Conservation (phyloP, 2,888 invertebrate genomes). For the Drosophila prostipennis region DNA sequence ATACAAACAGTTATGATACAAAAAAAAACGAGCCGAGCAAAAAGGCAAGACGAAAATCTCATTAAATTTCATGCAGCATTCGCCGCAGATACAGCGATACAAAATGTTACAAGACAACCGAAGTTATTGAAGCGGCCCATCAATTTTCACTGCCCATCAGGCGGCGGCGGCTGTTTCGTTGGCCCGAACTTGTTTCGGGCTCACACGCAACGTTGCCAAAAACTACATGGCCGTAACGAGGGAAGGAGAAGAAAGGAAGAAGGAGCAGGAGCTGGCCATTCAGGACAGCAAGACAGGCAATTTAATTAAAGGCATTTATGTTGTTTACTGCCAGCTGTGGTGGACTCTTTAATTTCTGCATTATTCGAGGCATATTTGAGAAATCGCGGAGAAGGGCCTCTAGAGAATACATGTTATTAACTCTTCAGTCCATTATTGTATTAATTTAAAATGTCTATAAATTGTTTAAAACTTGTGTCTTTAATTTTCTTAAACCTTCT, state of each 20-base stretch:
- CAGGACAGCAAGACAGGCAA: conserved; percentile 41
- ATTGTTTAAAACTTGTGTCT: too few relatives aligned
- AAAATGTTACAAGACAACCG: conserved; percentile 47
- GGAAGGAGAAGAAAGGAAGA: background rate
- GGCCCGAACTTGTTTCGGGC: conserved; percentile 44
- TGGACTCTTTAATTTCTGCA: conserved; percentile 27
- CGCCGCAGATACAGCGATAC: conserved; percentile 38
- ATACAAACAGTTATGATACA: conserved; percentile 67
- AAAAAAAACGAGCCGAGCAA: conserved; percentile 36
- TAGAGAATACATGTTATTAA: background rate
- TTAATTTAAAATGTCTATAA: background rate
- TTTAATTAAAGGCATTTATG: conserved; percentile 72
- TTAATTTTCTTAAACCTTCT: too few relatives aligned
- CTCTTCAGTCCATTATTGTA: background rate
- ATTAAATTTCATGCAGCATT: conserved; percentile 67
- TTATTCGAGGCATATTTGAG: background rate
- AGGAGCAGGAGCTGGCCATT: conserved; percentile 1
- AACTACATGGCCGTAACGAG: conserved; percentile 23
- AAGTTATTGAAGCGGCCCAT: conserved; percentile 58
- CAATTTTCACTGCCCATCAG: conserved; percentile 72
- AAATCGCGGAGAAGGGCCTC: background rate
- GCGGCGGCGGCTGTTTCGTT: conserved; percentile 6
- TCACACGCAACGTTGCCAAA: conserved; percentile 43
- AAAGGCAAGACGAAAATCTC: conserved; percentile 59
- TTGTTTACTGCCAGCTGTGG: conserved; percentile 47